Evolutionary conservation across 1,140 invertebrate species (phyloP), one percentile per base, ranked within the genome.

Genomic region (Caerostris darwini): DNA sequence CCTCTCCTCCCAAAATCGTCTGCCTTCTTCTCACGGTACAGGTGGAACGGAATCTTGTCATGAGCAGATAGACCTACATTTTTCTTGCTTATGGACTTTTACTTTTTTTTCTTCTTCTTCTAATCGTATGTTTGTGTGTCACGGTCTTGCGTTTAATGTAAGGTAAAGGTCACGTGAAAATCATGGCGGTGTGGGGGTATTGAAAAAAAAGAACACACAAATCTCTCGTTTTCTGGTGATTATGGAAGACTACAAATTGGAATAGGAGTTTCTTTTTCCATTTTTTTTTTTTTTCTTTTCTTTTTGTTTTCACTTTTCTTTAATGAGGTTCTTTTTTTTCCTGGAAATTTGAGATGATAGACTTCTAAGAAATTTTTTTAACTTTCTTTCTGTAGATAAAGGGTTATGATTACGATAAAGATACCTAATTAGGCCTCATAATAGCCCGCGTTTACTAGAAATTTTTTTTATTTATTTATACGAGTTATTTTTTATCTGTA

Each of bases 61-160:
- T 87, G 89, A 50, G 54, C 89, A 7, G 89, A 90, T 91, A 64
- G 71, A 83, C 77, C 90, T 82, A 64, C 77, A 91, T 91, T 91
- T 77, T 77, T 50, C 14, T 77, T 77, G 71, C 53, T 77, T 53
- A 50, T 53, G 71, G 14, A 0, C 61, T 67, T 67, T 12, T 67
- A 4, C 17, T 67, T 54, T 83, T 64, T 12, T 83, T 17, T 83
- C 54, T 12, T 83, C 6, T 3, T 54, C 53, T 89, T 53, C 17
- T 53, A 50, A 77, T 34, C 19, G 64, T 69, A 34, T 71, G 61
- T 89, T 69, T 69, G 34, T 53, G 10, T 71, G 87, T 89, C 87
- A 89, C 87, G 87, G 56, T 19, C 64, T 34, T 56, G 64, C 14
- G 61, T 89, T 71, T 64, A 69, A 54, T 64, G 61, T 67, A 89